Percentiles rank a stretch among this genome's conserved stretches.
These are phyloP conservation scores for Pammene fasciana DNA, from an alignment of 2,888 invertebrate genomes.

Conservation along the genomic window DNA sequence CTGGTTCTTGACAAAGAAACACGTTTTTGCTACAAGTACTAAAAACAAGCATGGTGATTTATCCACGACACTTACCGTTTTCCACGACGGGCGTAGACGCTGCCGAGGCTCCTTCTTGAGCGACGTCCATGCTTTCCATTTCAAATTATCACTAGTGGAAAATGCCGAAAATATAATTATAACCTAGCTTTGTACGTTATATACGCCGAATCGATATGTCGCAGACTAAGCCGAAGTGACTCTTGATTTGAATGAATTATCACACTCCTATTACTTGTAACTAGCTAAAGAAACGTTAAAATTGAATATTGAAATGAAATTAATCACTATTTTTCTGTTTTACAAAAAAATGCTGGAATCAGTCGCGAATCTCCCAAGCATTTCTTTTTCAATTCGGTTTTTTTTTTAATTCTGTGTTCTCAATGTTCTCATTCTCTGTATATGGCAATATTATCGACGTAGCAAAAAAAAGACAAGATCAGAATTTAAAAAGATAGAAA, in stretches of 20 bases:
- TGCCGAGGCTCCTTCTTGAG: slow-evolving; percentile 73
- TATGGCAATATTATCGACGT: slow-evolving; percentile 20
- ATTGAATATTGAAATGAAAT: slow-evolving; percentile 10
- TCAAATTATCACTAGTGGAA: slow-evolving; percentile 54
- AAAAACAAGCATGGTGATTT: slow-evolving; percentile 54
- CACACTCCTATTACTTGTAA: slow-evolving; percentile 22
- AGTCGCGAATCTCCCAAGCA: slow-evolving; percentile 11
- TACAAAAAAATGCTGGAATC: slow-evolving; percentile 28
- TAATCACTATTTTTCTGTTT: slow-evolving; percentile 16
- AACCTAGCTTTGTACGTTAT: slow-evolving; percentile 58
- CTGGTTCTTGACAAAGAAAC: slow-evolving; percentile 56
- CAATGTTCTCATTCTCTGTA: background rate
- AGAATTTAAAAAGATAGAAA: no score
- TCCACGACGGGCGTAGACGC: slow-evolving; percentile 73
- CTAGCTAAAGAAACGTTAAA: slow-evolving; percentile 22
- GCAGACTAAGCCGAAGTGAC: slow-evolving; percentile 6
- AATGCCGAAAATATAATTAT: slow-evolving; percentile 57
- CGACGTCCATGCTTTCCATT: slow-evolving; percentile 82
- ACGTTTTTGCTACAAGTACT: slow-evolving; percentile 64
- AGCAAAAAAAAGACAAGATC: background rate
- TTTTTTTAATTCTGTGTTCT: slow-evolving; percentile 4
- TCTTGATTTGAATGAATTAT: slow-evolving; percentile 15
- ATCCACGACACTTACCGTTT: slow-evolving; percentile 69
- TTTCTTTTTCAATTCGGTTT: slow-evolving; percentile 10
- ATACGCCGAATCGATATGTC: slow-evolving; percentile 39